phyloP scores from a whole-genome alignment of 2,113 vertebrate genomes.

The Trichechus manatus region DNA sequence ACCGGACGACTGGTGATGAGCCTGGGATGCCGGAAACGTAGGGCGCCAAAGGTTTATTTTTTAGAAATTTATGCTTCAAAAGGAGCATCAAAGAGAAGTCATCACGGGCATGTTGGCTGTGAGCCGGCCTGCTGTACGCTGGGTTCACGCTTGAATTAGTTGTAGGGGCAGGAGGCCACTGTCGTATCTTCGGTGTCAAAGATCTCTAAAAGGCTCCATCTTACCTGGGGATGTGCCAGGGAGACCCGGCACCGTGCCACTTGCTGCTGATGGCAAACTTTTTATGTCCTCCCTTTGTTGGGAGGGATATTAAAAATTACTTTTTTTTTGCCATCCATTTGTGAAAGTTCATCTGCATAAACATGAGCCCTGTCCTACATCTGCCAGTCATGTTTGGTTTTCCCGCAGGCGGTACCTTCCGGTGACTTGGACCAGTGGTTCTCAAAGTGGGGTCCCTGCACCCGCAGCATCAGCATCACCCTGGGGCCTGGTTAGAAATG shows the following conservation, averaged over 20 bases:
- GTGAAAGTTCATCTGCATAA: background rate
- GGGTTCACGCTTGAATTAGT: background rate
- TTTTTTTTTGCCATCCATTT: background rate
- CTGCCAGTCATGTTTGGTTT: accelerated
- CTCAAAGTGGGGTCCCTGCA: background rate
- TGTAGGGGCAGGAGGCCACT: too few species aligned
- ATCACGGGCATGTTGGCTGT: accelerated
- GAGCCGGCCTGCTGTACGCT: accelerated
- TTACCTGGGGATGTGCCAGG: background rate
- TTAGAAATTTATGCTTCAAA: background rate
- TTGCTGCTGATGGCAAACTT: too few species aligned
- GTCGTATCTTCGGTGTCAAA: accelerated
- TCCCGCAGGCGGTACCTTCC: accelerated
- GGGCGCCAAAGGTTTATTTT: background rate
- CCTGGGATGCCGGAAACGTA: background rate
- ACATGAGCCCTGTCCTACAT: too few species aligned
- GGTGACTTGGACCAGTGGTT: background rate
- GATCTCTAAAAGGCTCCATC: background rate
- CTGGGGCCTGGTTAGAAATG: background rate
- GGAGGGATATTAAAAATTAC: background rate
- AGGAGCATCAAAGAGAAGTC: background rate
- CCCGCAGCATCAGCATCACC: accelerated
- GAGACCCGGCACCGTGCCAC: background rate
- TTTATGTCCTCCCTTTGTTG: background rate
- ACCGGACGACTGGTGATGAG: accelerated